These are phyloP conservation scores for Macropis europaea DNA, from an alignment of 2,888 invertebrate genomes.

Conservation along the genomic window DNA sequence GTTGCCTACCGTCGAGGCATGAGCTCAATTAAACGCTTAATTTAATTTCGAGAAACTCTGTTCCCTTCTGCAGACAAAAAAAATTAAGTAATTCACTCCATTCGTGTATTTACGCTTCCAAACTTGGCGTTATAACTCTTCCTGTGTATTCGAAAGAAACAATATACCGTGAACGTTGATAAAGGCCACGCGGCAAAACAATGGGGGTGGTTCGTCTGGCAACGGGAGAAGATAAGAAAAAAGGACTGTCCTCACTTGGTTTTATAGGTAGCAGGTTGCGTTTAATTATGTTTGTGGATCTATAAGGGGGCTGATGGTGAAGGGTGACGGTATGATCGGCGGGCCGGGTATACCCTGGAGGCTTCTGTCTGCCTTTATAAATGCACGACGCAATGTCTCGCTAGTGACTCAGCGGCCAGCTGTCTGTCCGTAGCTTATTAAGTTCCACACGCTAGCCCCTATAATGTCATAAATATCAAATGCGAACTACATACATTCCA, in stretches of 20 bases:
- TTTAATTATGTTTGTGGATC: constrained; percentile 55
- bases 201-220: not conserved
- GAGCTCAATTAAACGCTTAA: no score
- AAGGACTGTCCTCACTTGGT: constrained; percentile 23
- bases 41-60: no score
- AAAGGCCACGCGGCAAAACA: not conserved
- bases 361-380: constrained; percentile 56
- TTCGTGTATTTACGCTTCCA: no score
- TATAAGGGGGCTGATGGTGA: constrained; percentile 26
- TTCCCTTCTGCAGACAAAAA: no score
- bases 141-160: not conserved
- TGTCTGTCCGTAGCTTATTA: constrained; percentile 71
- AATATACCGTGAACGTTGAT: not conserved
- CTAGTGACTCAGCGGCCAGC: constrained; percentile 72
- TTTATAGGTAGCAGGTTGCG: constrained; percentile 37
- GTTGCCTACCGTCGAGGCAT: no score
- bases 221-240: constrained; percentile 4
- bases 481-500: no score
- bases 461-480: constrained; percentile 64
- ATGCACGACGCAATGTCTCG: constrained; percentile 51
- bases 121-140: no score
- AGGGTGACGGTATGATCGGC: constrained; percentile 26
- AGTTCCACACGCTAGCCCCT: constrained; percentile 62
- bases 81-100: no score
- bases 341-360: constrained; percentile 53